Conservation (phyloP, 1,140 invertebrate genomes). For the Chionoecetes opilio region DNA sequence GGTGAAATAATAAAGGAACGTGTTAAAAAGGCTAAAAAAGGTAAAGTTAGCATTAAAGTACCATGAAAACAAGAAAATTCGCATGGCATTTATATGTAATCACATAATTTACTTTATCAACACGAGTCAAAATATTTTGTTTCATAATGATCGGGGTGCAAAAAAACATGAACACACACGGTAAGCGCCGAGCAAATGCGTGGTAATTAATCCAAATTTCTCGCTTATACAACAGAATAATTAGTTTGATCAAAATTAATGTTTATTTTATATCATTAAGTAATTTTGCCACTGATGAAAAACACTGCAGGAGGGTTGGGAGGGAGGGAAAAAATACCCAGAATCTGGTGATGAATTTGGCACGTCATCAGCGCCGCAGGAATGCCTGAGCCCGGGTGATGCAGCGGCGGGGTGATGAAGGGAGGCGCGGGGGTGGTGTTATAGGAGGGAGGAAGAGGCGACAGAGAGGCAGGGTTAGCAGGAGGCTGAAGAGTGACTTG, state of each 20-base stretch:
- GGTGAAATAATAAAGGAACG: too few species aligned
- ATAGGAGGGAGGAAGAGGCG: background rate
- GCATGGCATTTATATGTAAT: background rate
- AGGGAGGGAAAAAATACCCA: background rate
- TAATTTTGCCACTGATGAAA: constrained; percentile 7
- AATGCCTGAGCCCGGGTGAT: background rate
- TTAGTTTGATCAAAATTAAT: constrained; percentile 1
- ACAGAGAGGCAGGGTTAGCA: too few species aligned
- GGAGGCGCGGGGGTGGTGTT: background rate
- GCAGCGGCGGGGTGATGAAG: background rate
- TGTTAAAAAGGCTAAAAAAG: background rate
- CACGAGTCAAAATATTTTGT: constrained; percentile 5
- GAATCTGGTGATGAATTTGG: background rate
- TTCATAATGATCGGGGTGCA: background rate
- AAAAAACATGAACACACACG: background rate
- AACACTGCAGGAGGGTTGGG: background rate
- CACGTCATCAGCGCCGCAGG: background rate
- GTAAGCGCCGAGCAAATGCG: background rate
- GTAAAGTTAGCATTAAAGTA: background rate
- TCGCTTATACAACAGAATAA: background rate
- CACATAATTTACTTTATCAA: background rate
- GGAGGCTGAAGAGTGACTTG: too few species aligned
- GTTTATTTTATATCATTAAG: constrained; percentile 1
- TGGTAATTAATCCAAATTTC: background rate
- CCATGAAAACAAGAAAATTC: background rate